phyloP scores from a whole-genome alignment of 1,140 invertebrate genomes.

The Zaprionus ghesquierei region DNA sequence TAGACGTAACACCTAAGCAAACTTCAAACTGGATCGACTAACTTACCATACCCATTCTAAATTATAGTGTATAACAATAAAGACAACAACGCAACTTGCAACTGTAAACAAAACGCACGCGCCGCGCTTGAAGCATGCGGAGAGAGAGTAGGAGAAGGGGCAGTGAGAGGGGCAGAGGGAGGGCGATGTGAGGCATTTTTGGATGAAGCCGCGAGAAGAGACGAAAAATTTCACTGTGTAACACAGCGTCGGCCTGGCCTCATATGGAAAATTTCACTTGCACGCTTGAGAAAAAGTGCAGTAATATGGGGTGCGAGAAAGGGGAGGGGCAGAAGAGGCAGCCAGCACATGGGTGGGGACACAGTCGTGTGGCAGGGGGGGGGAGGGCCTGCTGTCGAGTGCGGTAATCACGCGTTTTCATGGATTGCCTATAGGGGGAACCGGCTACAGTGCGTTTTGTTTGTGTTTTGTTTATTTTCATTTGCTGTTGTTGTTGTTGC shows the following conservation, averaged over 20 bases:
- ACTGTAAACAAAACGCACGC: slow-evolving; percentile 75
- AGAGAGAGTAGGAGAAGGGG: background rate
- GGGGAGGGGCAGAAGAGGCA: background rate
- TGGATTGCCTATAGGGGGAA: slow-evolving; percentile 26
- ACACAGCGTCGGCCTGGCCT: slow-evolving; percentile 50
- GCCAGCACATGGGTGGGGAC: background rate
- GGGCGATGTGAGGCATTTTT: slow-evolving; percentile 15
- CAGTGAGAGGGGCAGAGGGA: slow-evolving; percentile 3
- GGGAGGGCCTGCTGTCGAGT: slow-evolving; percentile 46
- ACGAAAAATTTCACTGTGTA: slow-evolving; percentile 65
- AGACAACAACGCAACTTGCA: slow-evolving; percentile 50
- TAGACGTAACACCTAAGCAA: background rate
- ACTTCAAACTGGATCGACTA: background rate
- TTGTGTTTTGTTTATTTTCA: slow-evolving; percentile 33
- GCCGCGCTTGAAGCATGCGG: slow-evolving; percentile 16
- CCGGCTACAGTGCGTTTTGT: slow-evolving; percentile 63
- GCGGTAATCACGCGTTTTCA: slow-evolving; percentile 65
- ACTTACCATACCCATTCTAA: background rate
- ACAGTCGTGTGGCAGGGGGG: background rate
- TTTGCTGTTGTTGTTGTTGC: slow-evolving; percentile 33
- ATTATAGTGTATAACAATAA: slow-evolving; percentile 51
- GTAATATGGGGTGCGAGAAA: background rate
- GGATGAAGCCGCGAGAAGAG: slow-evolving; percentile 42
- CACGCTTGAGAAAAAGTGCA: slow-evolving; percentile 76
- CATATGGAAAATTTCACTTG: slow-evolving; percentile 80